Base-by-base conservation (phyloP, 2,113 vertebrate species). In the Formicarius rufipectus region DNA sequence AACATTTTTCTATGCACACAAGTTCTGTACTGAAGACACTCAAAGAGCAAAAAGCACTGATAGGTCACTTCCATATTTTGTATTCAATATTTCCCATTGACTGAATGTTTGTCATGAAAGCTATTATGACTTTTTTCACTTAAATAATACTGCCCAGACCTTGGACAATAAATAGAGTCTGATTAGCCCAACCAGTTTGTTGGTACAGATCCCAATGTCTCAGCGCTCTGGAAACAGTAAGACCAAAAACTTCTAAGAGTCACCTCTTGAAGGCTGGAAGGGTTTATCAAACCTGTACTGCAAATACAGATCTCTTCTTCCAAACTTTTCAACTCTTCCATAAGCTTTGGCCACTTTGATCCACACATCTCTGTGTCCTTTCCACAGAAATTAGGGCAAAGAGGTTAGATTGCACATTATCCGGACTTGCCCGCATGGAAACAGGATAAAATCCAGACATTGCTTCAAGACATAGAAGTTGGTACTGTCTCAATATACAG, bases 301-400 rank as follows among this genome's bases (percentile, higher is more conserved):
- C 7, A 87, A 73, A 42, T 30, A 10, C 1, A 81, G 27, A 18
- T 40, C 35, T 76, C 9, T 37, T 15, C 15, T 37, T 15, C 15
- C 60, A 71, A 40, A 71, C 7, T 40, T 78, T 1, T 37, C 35
- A 87, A 35, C 23, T 47, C 21, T 58, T 64, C 5, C n/a, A 44
- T 0, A 0, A 85, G 12, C 27, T 63, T 42, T 30, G 42, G n/a
- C 4, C 6, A 12, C 40, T 80, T 44, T 49, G 30, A 31, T 4
- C 19, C 14, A 33, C 13, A 8, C 1, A 2, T 74, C n/a, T 77
- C 50, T 37, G 8, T 16, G 20, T 18, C 25, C 10, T 18, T 78
- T 50, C 20, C 33, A 22, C 4, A 95, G 19, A 82, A 71, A 75
- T 16, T 13, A 60, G 7, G 10, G 33, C 15, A 69, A 87, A 77